These are phyloP conservation scores for Sebastes hubbsi DNA, from an alignment of 2,797 vertebrate genomes.

Conservation along the genomic window DNA sequence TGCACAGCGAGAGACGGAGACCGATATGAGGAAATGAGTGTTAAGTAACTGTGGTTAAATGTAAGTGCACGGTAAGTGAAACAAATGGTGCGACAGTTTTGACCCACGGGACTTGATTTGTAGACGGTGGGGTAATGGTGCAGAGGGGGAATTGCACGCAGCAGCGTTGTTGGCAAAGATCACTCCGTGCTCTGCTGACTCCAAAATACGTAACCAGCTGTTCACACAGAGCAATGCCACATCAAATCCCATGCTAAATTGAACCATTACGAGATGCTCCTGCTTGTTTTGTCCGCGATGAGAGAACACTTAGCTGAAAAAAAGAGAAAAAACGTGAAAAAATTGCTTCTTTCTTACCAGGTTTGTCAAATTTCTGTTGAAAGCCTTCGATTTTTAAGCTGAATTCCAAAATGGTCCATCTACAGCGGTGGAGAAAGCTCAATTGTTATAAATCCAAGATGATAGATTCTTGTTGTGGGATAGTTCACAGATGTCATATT, in stretches of 20 bases:
- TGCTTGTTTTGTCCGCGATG: slow-evolving; percentile 24
- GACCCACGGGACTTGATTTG: slow-evolving; percentile 56
- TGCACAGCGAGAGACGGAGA: slow-evolving; percentile 25
- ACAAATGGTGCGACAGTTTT: slow-evolving; percentile 60
- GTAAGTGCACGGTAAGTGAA: slow-evolving; percentile 62
- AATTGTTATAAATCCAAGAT: not conserved
- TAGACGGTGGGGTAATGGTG: slow-evolving; percentile 66
- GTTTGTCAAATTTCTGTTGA: not conserved
- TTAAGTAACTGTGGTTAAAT: slow-evolving; percentile 59
- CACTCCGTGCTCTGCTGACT: slow-evolving; percentile 53
- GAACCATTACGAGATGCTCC: slow-evolving; percentile 21
- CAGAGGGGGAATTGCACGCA: slow-evolving; percentile 52
- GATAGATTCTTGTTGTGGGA: not conserved
- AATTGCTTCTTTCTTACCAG: not conserved
- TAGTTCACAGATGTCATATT: slow-evolving; percentile 7
- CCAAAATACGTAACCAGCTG: slow-evolving; percentile 56
- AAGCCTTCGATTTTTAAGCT: not conserved
- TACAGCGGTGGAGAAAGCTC: not conserved
- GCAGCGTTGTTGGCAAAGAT: slow-evolving; percentile 51
- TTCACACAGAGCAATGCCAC: slow-evolving; percentile 39
- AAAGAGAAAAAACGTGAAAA: not conserved
- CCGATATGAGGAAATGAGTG: slow-evolving; percentile 57
- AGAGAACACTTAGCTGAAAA: not conserved
- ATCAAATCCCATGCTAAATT: slow-evolving; percentile 52
- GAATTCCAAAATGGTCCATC: not conserved